A percentile compares a stretch with the other conserved stretches of the same genome.
Conservation (phyloP, 92 coral and sea anemone species). For the Actinostola sp. region DNA sequence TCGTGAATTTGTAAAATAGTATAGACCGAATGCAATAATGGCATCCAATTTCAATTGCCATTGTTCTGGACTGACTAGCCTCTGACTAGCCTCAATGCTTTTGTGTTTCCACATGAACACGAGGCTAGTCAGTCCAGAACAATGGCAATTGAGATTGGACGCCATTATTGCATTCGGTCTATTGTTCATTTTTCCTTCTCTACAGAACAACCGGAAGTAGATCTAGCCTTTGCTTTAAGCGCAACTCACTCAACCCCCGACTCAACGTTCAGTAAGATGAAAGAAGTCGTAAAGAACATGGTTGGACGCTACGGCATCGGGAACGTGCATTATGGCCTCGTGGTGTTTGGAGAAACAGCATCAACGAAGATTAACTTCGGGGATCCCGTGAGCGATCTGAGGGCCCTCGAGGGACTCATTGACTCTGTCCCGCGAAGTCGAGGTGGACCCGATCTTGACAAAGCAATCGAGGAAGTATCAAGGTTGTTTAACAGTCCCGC, state of each 20-base stretch:
- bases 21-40: too few relatives aligned
- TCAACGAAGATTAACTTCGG: conserved; percentile 52
- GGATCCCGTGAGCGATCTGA: conserved; percentile 7
- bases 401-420: conserved; percentile 6
- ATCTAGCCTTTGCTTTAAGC: conserved; percentile 76
- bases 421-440: conserved; percentile 31
- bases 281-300: conserved; percentile 57
- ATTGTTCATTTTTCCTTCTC: conserved; percentile 9
- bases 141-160: too few relatives aligned
- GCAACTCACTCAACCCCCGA: conserved; percentile 70
- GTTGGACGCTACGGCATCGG: conserved; percentile 61
- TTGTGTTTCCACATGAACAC: too few relatives aligned
- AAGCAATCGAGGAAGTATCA: conserved; percentile 56
- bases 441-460: conserved; percentile 65
- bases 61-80: too few relatives aligned
- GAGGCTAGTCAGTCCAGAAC: neutral
- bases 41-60: too few relatives aligned
- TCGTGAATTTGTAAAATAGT: too few relatives aligned
- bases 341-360: conserved; percentile 61
- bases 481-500: conserved; percentile 49
- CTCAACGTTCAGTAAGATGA: conserved; percentile 67
- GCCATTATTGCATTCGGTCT: too few relatives aligned
- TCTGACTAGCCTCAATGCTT: too few relatives aligned
- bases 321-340: conserved; percentile 62
- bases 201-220: conserved; percentile 53